phyloP scores from a whole-genome alignment of 1,140 invertebrate genomes.

The Sweltsa coloradensis region DNA sequence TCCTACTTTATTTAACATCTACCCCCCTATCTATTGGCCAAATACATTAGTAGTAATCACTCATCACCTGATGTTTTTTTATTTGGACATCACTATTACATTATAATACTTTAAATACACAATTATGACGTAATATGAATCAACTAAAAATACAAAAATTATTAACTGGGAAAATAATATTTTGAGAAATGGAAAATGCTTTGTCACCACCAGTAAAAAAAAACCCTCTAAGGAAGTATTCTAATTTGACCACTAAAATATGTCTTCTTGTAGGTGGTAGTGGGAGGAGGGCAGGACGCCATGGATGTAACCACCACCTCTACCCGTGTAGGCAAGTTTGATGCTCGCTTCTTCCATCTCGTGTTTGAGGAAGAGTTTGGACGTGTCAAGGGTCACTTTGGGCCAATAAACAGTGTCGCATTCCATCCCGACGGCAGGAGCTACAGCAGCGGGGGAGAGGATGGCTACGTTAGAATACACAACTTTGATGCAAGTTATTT shows the following conservation, averaged over 20 bases:
- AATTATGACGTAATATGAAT: too few species aligned
- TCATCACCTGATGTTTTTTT: too few species aligned
- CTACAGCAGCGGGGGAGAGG: constrained; percentile 95
- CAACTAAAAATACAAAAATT: too few species aligned
- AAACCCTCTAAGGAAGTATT: too few species aligned
- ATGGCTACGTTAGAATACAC: constrained; percentile 95
- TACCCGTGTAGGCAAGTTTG: constrained; percentile 91
- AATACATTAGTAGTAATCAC: too few species aligned
- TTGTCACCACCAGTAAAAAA: too few species aligned
- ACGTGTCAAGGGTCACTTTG: constrained; percentile 97
- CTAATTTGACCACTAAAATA: not conserved
- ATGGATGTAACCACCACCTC: constrained; percentile 98
- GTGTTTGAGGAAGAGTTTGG: constrained; percentile 99
- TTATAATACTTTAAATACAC: too few species aligned
- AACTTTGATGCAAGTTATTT: constrained; percentile 94
- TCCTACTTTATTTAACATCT: too few species aligned
- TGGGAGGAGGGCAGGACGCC: constrained; percentile 96
- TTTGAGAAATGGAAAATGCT: too few species aligned
- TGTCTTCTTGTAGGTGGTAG: constrained; percentile 49
- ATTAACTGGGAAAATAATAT: too few species aligned
- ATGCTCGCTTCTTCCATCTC: constrained; percentile 94
- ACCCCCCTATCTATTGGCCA: too few species aligned
- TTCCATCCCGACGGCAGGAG: constrained; percentile 98
- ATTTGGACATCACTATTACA: too few species aligned
- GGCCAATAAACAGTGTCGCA: constrained; percentile 96